Conservation (phyloP, 2,113 vertebrate species). For the Malurus melanocephalus region DNA sequence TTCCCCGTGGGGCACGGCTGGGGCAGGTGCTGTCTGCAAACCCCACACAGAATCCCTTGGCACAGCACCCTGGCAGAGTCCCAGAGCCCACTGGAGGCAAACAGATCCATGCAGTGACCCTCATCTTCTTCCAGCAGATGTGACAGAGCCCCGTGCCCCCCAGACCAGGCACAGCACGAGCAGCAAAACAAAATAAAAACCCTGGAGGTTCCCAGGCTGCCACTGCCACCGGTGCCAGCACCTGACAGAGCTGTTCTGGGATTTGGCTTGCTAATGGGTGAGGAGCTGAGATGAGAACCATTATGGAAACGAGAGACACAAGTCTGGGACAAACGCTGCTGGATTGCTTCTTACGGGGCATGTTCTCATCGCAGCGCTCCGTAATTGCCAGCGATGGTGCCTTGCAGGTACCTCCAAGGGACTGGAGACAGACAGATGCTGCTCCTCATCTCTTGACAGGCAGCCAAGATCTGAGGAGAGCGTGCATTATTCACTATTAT, state of each 20-base stretch:
- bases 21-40: not conserved
- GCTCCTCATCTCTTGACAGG: slow-evolving; percentile 49
- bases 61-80: not conserved
- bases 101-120: not conserved
- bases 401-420: slow-evolving; percentile 48
- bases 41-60: not conserved
- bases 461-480: slow-evolving; percentile 34
- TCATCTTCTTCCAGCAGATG: not conserved
- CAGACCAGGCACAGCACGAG: not conserved
- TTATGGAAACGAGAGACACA: slow-evolving; percentile 41
- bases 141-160: not conserved
- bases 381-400: slow-evolving; percentile 53
- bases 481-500: slow-evolving; percentile 28
- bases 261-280: slow-evolving; percentile 56
- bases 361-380: slow-evolving; percentile 46
- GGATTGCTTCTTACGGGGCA: slow-evolving; percentile 20
- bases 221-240: not conserved
- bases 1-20: not conserved
- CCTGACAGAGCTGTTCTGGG: not conserved
- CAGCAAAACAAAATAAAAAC: not conserved
- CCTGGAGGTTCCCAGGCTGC: not conserved
- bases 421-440: slow-evolving; percentile 46
- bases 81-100: not conserved
- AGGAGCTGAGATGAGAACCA: not conserved
- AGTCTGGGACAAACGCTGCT: slow-evolving; percentile 39